Percentiles rank a stretch among this genome's conserved stretches.
phyloP scores from a whole-genome alignment of 2,113 vertebrate species.

The Butorides virescens region DNA sequence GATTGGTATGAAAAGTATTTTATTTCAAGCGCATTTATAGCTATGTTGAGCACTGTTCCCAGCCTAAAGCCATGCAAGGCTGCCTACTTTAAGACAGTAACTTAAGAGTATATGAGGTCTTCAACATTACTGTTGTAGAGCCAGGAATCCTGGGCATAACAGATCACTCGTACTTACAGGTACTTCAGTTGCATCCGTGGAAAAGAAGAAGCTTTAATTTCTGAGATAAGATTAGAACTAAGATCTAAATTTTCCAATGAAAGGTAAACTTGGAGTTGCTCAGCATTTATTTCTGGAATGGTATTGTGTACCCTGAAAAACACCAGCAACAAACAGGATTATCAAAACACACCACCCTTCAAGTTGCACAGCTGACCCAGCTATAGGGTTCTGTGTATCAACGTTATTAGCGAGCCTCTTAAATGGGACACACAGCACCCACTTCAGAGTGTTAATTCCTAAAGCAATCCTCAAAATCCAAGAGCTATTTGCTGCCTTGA shows the following conservation, averaged over 20 bases:
- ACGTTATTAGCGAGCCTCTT: not conserved
- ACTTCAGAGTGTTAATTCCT: not conserved
- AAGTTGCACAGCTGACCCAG: not conserved
- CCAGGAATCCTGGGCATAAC: not conserved
- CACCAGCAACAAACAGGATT: not conserved
- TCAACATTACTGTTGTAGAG: not conserved
- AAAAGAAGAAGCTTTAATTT: conserved; percentile 81
- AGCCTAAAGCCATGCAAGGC: not conserved
- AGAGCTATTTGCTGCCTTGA: not conserved
- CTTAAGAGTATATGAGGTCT: not conserved
- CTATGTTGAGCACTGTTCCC: not conserved
- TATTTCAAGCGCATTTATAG: not conserved
- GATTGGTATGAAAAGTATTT: not conserved
- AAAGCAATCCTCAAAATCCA: not conserved
- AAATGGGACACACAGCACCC: not conserved
- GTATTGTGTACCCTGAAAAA: conserved; percentile 80
- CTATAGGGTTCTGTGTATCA: not conserved
- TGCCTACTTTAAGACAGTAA: not conserved
- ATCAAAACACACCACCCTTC: not conserved
- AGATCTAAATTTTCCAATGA: conserved; percentile 82
- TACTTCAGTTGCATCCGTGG: conserved; percentile 83
- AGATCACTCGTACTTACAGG: conserved; percentile 72
- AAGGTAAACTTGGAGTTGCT: conserved; percentile 77
- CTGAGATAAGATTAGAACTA: conserved; percentile 82
- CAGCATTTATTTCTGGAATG: conserved; percentile 77